Percentiles rank a stretch among this genome's conserved stretches.
These are phyloP conservation scores for Autographa gamma DNA, from an alignment of 2,888 invertebrate species.

Conservation along the genomic window DNA sequence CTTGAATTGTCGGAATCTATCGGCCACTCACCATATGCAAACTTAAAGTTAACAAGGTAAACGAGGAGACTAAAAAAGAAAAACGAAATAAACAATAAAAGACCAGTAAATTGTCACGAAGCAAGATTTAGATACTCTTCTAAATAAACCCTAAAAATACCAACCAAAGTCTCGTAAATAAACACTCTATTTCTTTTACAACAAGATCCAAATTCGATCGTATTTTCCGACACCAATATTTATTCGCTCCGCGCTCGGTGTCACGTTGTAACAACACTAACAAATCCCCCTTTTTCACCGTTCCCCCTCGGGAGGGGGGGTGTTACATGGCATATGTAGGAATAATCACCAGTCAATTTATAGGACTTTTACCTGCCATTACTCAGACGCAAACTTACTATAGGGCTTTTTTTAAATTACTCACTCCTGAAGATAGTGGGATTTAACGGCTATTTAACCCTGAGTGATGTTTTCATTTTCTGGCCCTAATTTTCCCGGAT, in stretches of 20 bases:
- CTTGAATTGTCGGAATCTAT: no score
- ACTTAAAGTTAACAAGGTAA: no score
- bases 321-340: slow-evolving; percentile 50
- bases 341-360: slow-evolving; percentile 60
- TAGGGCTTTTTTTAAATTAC: no score
- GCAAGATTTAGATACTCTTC: not conserved
- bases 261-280: slow-evolving; percentile 28
- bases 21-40: no score
- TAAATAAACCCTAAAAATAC: not conserved
- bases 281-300: slow-evolving; percentile 18
- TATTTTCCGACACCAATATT: slow-evolving; percentile 21
- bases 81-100: not conserved
- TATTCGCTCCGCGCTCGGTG: slow-evolving; percentile 23
- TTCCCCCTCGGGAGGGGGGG: slow-evolving; percentile 27
- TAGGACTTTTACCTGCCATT: no score
- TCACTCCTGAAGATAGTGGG: no score
- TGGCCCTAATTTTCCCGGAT: no score
- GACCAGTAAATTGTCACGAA: not conserved
- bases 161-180: not conserved
- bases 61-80: no score
- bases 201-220: slow-evolving; percentile 6
- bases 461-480: no score
- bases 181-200: not conserved
- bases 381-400: no score
- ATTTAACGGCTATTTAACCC: no score